phyloP scores from a whole-genome alignment of 2,888 invertebrate genomes.

The Lasioglossum vierecki region DNA sequence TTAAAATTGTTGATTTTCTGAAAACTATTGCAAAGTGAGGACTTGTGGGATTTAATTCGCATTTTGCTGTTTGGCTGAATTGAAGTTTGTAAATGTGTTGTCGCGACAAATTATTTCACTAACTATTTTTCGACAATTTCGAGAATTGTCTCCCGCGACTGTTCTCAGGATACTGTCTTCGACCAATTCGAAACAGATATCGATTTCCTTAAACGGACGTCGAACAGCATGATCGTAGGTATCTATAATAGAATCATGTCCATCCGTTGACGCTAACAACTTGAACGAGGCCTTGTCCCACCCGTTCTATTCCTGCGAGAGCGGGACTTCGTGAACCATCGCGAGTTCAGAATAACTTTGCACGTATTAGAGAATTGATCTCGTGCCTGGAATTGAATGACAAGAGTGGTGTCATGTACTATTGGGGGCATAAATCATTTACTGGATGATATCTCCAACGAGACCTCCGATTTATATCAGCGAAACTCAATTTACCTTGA shows the following conservation, averaged over 20 bases:
- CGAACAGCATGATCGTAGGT: neutral
- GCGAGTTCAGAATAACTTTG: constrained; percentile 32
- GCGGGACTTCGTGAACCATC: constrained; percentile 27
- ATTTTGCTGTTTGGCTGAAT: too few species aligned
- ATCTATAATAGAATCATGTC: constrained; percentile 35
- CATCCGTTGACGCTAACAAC: constrained; percentile 7
- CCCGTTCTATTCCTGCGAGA: constrained; percentile 12
- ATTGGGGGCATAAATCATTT: neutral
- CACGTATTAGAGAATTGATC: constrained; percentile 32
- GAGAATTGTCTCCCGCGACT: neutral
- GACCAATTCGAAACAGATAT: neutral
- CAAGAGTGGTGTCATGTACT: neutral
- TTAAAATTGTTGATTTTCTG: too few species aligned
- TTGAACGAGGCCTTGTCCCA: constrained; percentile 24
- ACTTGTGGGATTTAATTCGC: too few species aligned
- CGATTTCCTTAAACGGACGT: neutral
- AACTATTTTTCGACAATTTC: neutral
- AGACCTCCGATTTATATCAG: neutral
- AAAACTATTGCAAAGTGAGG: too few species aligned
- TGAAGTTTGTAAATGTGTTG: too few species aligned
- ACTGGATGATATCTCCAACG: neutral
- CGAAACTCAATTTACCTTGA: neutral
- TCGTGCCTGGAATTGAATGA: neutral
- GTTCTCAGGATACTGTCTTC: neutral
- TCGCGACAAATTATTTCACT: neutral